Base-by-base conservation (phyloP, 2,113 vertebrate genomes). In the Pycnonotus jocosus region DNA sequence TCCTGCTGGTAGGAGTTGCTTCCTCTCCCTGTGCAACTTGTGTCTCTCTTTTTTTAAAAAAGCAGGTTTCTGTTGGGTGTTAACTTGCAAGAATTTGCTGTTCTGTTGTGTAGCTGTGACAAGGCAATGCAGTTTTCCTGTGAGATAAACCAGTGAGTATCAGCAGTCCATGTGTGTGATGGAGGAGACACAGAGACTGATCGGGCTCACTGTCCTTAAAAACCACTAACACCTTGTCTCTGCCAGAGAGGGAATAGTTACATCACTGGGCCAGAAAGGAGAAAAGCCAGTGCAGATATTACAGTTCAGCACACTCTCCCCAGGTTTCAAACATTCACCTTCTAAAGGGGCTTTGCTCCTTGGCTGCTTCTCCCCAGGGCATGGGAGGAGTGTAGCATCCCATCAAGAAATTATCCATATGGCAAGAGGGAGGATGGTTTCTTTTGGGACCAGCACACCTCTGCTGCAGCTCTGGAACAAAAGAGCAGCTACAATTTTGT, bases 341-440 rank as follows among this genome's bases (percentile, higher is more conserved):
- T 72, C 77, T 18, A 23, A 66, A 48, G 40, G 33, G 69, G 22
- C 19, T 82, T 74, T 90, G 64, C 69, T 48, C 64, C 72, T 92
- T 31, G 22, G 30, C 33, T 56, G 47, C 44, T 74, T 31, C 64
- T 74, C 22, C 27, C 33, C 23, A 25, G 44, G 35, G 37, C 30
- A 10, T 0, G 0, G 24, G 21, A 76, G 24, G 23, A 44, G 31
- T 21, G 15, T 18, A 65, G 47, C 0, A 1, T 9, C 40, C 35
- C n/a, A 10, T 28, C 31, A 23, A 50, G 37, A 65, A 76, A 38
- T 8, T 16, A 30, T 5, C 19, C 23, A 37, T 14, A 9, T n/a
- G 47, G 37, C 54, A 66, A 38, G 38, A 66, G 37, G 12, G 21
- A 72, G 22, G 58, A 35, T 45, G 27, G 35, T 15, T 81, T 86